Base-by-base conservation (phyloP, 2,888 invertebrate genomes). In the Bhutanitis thaidina region DNA sequence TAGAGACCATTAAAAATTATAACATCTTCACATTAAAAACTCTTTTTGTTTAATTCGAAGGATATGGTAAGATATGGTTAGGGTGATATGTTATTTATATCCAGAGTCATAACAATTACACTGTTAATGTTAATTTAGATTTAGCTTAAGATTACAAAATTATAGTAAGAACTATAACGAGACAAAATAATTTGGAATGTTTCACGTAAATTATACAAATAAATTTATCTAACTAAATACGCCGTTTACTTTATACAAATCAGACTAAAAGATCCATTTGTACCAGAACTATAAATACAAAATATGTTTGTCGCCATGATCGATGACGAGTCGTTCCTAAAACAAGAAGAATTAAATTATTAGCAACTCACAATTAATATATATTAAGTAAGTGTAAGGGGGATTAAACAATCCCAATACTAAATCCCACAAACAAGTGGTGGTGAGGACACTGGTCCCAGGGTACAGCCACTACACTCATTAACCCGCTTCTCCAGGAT, bases 81-180 rank as follows among this genome's bases (percentile, higher is more conserved):
- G 62, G 66, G 74, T 84, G 86, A 86, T 86, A 86, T 86, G 86
- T 85, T 73, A 74, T 59, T 65, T 52, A 62, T 64, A 61, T 58
- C 57, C 50, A 27, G 27, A 8, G n/a, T 32, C 12, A 32, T 3
- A n/a, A 7, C n/a, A 10, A 12, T 5, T 32, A 27, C 27, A 27
- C 27, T 27, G 5, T 32, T 4, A 10, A n/a, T 32, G 3, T n/a
- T 1, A n/a, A 1, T 32, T 32, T 32, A 13, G 32, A 12, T 5
- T 1, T 12, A 27, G 7, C 1, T 27, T 27, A 27, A 7, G 7
- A 27, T 20, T 30, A 12, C 12, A 44, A 41, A 47, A 32, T 36
- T 40, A 38, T 34, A 20, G 43, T 40, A 0, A 20, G 29, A 30
- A 9, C 5, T 43, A 9, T 36, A n/a, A 53, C 16, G 15, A 43